phyloP scores from a whole-genome alignment of 2,113 vertebrate species.

The Struthio camelus region DNA sequence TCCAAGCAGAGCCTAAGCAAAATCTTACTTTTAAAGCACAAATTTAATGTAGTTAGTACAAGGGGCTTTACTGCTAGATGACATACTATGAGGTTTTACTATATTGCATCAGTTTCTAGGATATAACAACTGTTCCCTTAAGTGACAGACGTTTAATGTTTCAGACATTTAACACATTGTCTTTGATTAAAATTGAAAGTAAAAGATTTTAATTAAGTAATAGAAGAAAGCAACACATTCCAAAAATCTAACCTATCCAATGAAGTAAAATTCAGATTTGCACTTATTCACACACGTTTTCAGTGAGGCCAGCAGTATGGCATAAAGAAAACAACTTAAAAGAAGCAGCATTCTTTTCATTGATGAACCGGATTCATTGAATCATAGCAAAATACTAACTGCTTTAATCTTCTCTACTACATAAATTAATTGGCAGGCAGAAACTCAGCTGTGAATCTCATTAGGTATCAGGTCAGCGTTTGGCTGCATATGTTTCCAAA shows the following conservation, averaged over 20 bases:
- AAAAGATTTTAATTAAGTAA: neutral
- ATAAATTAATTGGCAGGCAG: neutral
- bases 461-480: neutral
- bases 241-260: neutral
- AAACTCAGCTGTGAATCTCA: neutral
- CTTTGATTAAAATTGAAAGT: neutral
- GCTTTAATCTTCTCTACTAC: neutral
- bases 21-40: neutral
- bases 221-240: neutral
- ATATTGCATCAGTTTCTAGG: neutral
- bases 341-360: neutral
- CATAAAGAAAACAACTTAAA: neutral
- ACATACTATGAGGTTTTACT: neutral
- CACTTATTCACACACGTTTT: neutral
- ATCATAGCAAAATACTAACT: neutral
- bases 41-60: neutral
- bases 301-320: neutral
- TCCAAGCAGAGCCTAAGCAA: slow-evolving; percentile 13
- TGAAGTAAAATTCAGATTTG: neutral
- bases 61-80: neutral
- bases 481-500: neutral
- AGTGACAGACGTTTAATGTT: neutral
- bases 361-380: neutral
- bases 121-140: neutral
- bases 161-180: slow-evolving; percentile 6